Evolutionary conservation across 30 jellyfish, hydroid and myxozoan genomes (phyloP), one percentile per base, ranked within the genome.

Genomic region (Aurelia sp.): DNA sequence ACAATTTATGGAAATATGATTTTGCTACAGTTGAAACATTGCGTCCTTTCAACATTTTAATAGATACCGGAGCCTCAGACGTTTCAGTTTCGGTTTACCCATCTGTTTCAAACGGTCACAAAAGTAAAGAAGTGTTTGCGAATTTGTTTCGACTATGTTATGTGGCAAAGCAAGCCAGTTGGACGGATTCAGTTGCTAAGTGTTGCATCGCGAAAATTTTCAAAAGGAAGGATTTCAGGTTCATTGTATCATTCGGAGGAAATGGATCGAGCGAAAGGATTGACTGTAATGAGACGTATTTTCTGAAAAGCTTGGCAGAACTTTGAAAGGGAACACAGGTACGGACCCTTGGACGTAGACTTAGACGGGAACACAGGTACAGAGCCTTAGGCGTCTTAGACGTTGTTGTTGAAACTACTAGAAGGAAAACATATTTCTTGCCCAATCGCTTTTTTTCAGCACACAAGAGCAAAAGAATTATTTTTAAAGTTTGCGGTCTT

Each of bases 41-140:
- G 50, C 89, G 89, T 13, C 89, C 89, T 8, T 79, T 79, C 27
- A 65, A 66, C 12, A 31, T 79, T 48, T 18, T 27, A 9, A 51
- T 79, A 31, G 58, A 62, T 24, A 11, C 67, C 18, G 68, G 51
- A 18, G 22, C 63, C 67, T 44, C 38, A 13, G 48, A 11, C 4
- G 8, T 30, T 0, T 38, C 89, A 18, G 33, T 79, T 24, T 30
- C 80, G 8, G 89, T 79, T 5, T 79, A 61, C 68, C 89, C 89
- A 16, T 16, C 40, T n/a, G 89, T 15, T 18, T 63, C 63, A 22
- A 40, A 79, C 27, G 27, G 58, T 50, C 72, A 61, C 8, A 79
- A 64, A 50, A 48, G 33, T 52, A 35, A 51, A 50, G 80, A 16
- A 11, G 72, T 70, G 4, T 35, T 78, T 21, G 16, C 17, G n/a